Base-by-base conservation (phyloP, 2,888 invertebrate species). In the Coenonympha glycerion region DNA sequence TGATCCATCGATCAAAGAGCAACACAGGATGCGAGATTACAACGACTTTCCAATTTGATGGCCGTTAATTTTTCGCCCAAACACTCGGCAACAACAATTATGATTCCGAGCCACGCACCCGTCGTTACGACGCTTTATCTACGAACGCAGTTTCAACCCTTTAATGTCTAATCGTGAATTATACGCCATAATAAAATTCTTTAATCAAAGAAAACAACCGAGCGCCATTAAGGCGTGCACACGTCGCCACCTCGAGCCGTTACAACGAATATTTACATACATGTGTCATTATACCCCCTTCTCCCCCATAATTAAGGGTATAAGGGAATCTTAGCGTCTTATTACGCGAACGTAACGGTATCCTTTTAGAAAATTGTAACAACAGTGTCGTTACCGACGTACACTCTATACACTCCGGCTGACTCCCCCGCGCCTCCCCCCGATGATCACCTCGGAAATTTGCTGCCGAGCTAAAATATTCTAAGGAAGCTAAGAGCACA, bases 171-270 rank as follows among this genome's bases (percentile, higher is more conserved):
- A 87, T 87, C 87, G 87, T 86, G 86, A 87, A 85, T 85, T 87
- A 87, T 87, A 79, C 68, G 68, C 79, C 64, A 79, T 83, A 86
- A 86, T 87, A 87, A 87, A 87, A 87, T 86, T 87, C 87, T 87
- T 87, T 87, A 87, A 87, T 87, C 87, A 87, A 87, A 86, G 87
- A 87, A 85, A 84, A 86, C 84, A 86, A 83, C 86, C 79, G 71
- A 75, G 82, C 63, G 71, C 79, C 85, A 82, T 85, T 86, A 83
- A 77, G 75, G 74, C 76, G 72, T 69, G 79, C 79, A 80, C 80
- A 80, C 79, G 82, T 83, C 83, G 80, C 81, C 83, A 84, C 86
- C 85, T 85, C 65, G 65, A 73, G 82, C 78, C 81, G 80, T 84
- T 84, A 79, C 78, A 70, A 66, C 69, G 79, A 78, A 84, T 86